Percentiles rank a stretch among this genome's conserved stretches.
These are phyloP conservation scores for Schizopygopsis malacanthus DNA, from an alignment of 2,797 vertebrate genomes.

Conservation along the genomic window DNA sequence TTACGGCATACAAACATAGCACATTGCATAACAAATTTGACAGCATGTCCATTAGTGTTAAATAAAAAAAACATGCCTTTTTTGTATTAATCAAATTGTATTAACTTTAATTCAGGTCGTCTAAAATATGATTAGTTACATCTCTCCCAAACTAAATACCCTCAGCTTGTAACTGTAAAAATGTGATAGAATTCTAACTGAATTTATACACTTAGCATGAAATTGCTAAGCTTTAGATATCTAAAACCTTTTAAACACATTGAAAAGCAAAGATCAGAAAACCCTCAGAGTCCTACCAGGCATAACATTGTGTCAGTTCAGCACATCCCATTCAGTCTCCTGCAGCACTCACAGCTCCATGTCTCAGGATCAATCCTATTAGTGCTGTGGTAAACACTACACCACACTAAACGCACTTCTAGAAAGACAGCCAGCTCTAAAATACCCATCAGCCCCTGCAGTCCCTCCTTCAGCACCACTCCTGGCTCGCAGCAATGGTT, in stretches of 20 bases:
- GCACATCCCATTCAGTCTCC: slow-evolving; percentile 50
- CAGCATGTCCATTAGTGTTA: background rate
- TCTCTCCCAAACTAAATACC: background rate
- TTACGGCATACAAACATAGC: slow-evolving; percentile 55
- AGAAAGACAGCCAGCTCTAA: slow-evolving; percentile 46
- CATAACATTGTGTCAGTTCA: slow-evolving; percentile 20
- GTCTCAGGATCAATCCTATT: slow-evolving; percentile 67
- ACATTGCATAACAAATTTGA: background rate
- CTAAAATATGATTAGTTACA: background rate
- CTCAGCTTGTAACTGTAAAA: background rate
- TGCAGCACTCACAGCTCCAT: slow-evolving; percentile 56
- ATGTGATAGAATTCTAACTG: background rate
- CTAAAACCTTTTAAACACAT: background rate
- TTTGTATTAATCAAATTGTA: background rate
- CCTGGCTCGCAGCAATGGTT: slow-evolving; percentile 56
- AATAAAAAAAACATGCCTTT: background rate
- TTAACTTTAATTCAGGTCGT: background rate
- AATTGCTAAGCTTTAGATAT: too few species aligned
- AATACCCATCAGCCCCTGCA: slow-evolving; percentile 56
- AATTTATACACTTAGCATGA: background rate
- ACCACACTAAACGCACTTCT: slow-evolving; percentile 56
- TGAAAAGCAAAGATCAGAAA: background rate
- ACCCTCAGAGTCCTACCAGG: slow-evolving; percentile 7
- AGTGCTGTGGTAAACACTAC: slow-evolving; percentile 63
- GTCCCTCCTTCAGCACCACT: slow-evolving; percentile 68